Conservation (phyloP, 2,888 invertebrate species). For the Caenorhabditis drosophilae region DNA sequence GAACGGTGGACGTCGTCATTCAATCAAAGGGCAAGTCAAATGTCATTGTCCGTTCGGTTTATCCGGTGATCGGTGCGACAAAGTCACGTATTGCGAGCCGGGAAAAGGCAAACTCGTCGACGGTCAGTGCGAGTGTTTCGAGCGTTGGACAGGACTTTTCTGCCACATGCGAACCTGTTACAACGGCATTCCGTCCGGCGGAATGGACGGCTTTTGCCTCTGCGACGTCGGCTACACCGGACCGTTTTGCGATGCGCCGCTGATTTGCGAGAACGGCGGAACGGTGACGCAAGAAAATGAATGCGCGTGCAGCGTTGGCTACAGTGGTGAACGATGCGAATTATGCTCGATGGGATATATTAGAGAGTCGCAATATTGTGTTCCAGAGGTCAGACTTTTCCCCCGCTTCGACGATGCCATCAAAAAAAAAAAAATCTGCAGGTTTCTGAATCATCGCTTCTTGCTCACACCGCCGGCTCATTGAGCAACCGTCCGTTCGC, state of each 20-base stretch:
- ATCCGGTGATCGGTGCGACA: slow-evolving; percentile 50
- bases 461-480: slow-evolving; percentile 41
- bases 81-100: slow-evolving; percentile 51
- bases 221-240: slow-evolving; percentile 55
- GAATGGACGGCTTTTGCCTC: slow-evolving; percentile 50
- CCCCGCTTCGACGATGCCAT: no score
- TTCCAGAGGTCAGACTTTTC: slow-evolving; percentile 46
- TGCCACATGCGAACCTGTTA: slow-evolving; percentile 51
- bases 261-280: slow-evolving; percentile 51
- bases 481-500: slow-evolving; percentile 40
- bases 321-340: slow-evolving; percentile 48
- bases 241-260: slow-evolving; percentile 49
- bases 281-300: slow-evolving; percentile 48
- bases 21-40: slow-evolving; percentile 38
- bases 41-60: slow-evolving; percentile 54
- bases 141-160: slow-evolving; percentile 47
- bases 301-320: slow-evolving; percentile 46
- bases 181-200: slow-evolving; percentile 52
- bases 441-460: slow-evolving; percentile 47
- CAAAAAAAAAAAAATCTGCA: slow-evolving; percentile 1
- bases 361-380: slow-evolving; percentile 41
- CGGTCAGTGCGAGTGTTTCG: slow-evolving; percentile 52
- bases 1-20: slow-evolving; percentile 48
- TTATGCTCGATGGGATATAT: slow-evolving; percentile 41
- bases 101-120: slow-evolving; percentile 51